Evolutionary conservation across 64 coral and sea anemone genomes (phyloP).

Genomic region (Actinia tenebrosa): DNA sequence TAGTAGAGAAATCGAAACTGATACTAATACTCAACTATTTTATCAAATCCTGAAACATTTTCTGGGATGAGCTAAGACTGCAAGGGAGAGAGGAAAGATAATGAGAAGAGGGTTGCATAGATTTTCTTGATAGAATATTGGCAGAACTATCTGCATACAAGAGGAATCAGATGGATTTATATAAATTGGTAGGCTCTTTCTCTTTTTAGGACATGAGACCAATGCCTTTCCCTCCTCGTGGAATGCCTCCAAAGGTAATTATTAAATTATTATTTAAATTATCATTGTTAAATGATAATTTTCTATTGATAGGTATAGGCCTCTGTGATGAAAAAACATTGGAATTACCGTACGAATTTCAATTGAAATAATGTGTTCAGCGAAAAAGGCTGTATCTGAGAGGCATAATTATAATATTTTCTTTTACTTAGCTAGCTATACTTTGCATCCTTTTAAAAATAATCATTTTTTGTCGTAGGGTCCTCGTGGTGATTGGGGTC

Average conservation of each 20-base stretch:
- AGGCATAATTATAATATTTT: background rate
- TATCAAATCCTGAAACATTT: no score
- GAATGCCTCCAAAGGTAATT: conserved; percentile 48
- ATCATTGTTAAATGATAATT: no score
- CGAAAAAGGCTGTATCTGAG: conserved; percentile 17
- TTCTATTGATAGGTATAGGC: background rate
- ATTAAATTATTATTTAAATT: no score
- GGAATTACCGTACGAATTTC: conserved; percentile 30
- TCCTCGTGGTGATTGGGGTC: conserved; percentile 40
- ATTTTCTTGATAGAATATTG: no score
- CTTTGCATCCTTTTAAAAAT: background rate
- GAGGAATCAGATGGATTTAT: no score
- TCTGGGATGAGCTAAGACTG: no score
- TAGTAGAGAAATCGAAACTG: no score
- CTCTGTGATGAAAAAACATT: conserved; percentile 19
- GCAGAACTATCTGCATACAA: no score
- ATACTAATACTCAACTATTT: no score
- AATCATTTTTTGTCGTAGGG: conserved; percentile 9
- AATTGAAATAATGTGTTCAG: conserved; percentile 14
- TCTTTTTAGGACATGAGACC: conserved; percentile 13
- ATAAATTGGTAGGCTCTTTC: background rate
- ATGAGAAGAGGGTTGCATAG: no score
- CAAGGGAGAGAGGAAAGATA: no score
- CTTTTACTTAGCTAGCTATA: background rate
- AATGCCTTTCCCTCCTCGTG: conserved; percentile 10